A percentile compares a stretch with the other conserved stretches of the same genome.
Conservation (phyloP, 2,113 vertebrate species). For the Oxygymnocypris stewartii region DNA sequence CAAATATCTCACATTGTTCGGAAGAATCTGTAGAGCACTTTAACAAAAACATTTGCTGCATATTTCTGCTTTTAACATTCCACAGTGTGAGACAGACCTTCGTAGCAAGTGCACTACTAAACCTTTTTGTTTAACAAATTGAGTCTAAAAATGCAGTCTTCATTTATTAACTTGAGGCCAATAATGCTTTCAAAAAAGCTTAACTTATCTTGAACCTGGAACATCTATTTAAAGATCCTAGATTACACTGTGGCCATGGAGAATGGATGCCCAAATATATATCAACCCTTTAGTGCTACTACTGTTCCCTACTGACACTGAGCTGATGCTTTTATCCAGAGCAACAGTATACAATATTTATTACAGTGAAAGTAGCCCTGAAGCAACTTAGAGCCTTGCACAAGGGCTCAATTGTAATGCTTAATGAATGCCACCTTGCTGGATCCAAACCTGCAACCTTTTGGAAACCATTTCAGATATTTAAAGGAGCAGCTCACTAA, state of each 20-base stretch:
- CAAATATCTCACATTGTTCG: neutral
- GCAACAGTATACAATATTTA: neutral
- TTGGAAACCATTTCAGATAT: neutral
- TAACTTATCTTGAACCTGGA: neutral
- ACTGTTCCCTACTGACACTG: neutral
- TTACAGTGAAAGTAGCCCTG: neutral
- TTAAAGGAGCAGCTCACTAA: neutral
- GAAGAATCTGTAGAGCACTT: neutral
- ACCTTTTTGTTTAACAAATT: neutral
- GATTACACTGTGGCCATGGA: neutral
- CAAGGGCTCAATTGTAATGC: neutral
- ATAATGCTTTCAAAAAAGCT: neutral
- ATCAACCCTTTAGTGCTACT: constrained; percentile 10
- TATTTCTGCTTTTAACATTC: constrained; percentile 4
- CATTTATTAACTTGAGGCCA: neutral
- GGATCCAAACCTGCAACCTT: neutral
- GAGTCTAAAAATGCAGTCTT: neutral
- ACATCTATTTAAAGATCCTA: constrained; percentile 1
- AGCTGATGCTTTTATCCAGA: constrained; percentile 21
- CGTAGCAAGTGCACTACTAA: neutral
- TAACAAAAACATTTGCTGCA: neutral
- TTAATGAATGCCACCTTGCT: constrained; percentile 2
- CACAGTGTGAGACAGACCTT: neutral
- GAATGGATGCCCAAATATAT: constrained; percentile 3
- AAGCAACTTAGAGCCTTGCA: neutral